These are phyloP conservation scores for Tenualosa ilisha DNA, from an alignment of 2,797 vertebrate species.

Conservation along the genomic window DNA sequence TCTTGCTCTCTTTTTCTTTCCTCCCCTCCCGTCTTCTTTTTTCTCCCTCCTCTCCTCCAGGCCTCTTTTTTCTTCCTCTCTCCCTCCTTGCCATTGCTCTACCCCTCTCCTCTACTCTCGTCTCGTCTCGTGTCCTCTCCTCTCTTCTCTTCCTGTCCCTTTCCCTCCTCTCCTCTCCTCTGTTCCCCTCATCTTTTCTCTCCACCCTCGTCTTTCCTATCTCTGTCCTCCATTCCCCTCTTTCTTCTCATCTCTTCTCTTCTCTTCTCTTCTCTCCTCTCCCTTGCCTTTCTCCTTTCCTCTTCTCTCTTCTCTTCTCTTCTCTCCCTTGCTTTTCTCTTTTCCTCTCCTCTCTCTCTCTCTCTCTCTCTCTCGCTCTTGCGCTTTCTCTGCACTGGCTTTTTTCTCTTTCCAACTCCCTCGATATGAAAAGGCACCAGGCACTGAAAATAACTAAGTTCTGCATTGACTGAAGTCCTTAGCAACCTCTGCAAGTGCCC, in stretches of 20 bases:
- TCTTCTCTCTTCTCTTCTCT: neutral
- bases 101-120: neutral
- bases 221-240: neutral
- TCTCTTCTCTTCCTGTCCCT: neutral
- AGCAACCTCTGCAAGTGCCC: neutral
- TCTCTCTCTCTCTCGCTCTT: neutral
- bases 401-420: neutral
- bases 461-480: neutral
- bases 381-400: neutral
- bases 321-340: neutral
- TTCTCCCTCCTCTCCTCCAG: no score
- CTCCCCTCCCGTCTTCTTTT: neutral
- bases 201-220: no score
- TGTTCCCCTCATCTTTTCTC: neutral
- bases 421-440: neutral
- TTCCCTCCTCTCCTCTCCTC: neutral
- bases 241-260: neutral
- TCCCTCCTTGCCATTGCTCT: neutral
- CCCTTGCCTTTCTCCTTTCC: neutral
- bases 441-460: neutral
- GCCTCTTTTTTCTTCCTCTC: no score
- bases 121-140: neutral
- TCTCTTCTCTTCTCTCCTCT: no score
- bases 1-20: neutral
- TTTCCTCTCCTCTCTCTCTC: neutral